Base-by-base conservation (phyloP, 2,888 invertebrate genomes). In the Eubasilissa splendida region DNA sequence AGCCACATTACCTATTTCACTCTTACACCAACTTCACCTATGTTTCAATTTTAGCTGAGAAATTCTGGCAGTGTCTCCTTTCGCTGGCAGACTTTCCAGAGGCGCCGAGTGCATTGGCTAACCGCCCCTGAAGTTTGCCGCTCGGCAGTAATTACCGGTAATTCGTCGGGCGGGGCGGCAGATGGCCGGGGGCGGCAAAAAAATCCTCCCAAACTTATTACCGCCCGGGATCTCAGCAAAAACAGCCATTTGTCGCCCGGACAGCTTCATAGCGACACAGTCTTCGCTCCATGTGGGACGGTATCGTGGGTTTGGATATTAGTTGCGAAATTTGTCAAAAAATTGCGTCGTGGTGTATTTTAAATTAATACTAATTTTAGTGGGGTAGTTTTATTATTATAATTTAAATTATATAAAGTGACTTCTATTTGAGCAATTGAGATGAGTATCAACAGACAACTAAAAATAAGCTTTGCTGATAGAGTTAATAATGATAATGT, bases 161-260 rank as follows among this genome's bases (percentile, higher is more conserved):
- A 77, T 77, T 77, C 52, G 66, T 68, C 54, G 58, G 50, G 54
- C 50, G 31, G 58, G 77, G 70, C 70, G 77, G 53, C 77, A 77
- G 77, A 71, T 77, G 77, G 70, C 53, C 50, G 12, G 68, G n/a
- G 58, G 54, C 56, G 66, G 68, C 76, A 77, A 77, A 77, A 77
- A 77, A 66, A 42, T 42, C 42, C 42, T 42, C 42, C 42, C 7
- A 42, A 42, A 42, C 42, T 42, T 76, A 52, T 31, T 31, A 53
- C 76, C 76, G 52, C 68, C 68, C 10, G 14, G 10, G 42, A 22
- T 22, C 14, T 65, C 58, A 66, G 65, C 33, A 66, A 77, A 77
- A 77, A 77, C 54, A 22, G 76, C 68, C 54, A 77, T 77, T 77
- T 77, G 66, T 66, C 68, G 66, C 58, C 53, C 66, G 66, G 76